Base-by-base conservation (phyloP, 2,888 invertebrate species). In the Leptarthrus brevirostris region DNA sequence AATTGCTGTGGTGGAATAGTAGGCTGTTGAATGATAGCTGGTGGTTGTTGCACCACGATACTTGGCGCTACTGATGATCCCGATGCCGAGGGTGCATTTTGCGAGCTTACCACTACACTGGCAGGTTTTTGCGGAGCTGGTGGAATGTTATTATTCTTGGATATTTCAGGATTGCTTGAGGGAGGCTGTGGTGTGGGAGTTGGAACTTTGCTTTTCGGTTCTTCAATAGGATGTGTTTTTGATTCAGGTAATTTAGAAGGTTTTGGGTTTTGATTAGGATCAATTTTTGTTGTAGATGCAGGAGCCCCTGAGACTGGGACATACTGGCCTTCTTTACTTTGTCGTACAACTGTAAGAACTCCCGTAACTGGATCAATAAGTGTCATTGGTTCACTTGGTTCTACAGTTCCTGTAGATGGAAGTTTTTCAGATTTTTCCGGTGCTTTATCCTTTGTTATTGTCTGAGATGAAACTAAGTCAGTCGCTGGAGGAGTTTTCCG, bases 301-400 rank as follows among this genome's bases (percentile, higher is more conserved):
- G 40, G 6, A 40, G 58, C 69, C 4, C 80, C 82, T 1, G 81
- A 75, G 2, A 90, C 86, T 1, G 90, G 90, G 74, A 90, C 88
- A 80, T 90, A 90, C 78, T 89, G 88, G 10, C 90, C 90, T 80
- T 92, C 92, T 80, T 91, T 92, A 58, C 89, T 90, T 78, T 91
- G 91, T 79, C 89, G 86, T 88, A 91, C 89, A 0, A 90, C 90
- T 73, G 89, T 90, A 34, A 93, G 84, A 78, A 91, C 85, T 1
- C 92, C 92, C 0, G 92, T 92, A 0, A 92, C 91, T 0, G 92
- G 92, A 83, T 93, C 93, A 52, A 92, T 91, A 16, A 92, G 81
- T 2, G 89, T 89, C 79, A 88, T 88, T 0, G 91, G 90, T 79
- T 91, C 91, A 6, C 24, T 71, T 6, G 70, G 54, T 22, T 71